These are phyloP conservation scores for Diarsia dahlii DNA, from an alignment of 2,888 invertebrate species.

Conservation along the genomic window DNA sequence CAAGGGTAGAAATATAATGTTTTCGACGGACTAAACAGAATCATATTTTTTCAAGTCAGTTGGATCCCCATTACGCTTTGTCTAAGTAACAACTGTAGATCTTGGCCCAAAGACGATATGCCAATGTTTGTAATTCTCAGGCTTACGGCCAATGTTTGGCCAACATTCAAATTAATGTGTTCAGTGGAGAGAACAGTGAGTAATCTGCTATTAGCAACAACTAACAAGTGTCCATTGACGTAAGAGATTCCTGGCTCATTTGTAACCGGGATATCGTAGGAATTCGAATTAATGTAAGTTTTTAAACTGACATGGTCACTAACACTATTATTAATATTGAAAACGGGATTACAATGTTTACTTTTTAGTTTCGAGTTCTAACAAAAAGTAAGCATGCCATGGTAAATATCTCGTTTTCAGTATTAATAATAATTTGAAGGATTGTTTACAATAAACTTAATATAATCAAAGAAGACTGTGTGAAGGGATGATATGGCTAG, in stretches of 20 bases:
- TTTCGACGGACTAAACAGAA: too few species aligned
- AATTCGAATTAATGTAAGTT: constrained; percentile 9
- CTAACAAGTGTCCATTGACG: constrained; percentile 49
- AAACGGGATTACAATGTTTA: too few species aligned
- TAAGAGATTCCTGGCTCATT: constrained; percentile 57
- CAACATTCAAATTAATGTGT: constrained; percentile 20
- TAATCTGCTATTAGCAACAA: constrained; percentile 30
- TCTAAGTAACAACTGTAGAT: not conserved
- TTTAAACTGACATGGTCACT: too few species aligned
- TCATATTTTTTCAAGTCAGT: too few species aligned
- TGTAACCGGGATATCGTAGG: constrained; percentile 16
- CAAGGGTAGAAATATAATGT: too few species aligned
- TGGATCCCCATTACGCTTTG: not conserved
- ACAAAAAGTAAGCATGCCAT: too few species aligned
- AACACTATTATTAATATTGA: too few species aligned
- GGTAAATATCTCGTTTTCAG: too few species aligned
- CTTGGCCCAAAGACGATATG: not conserved
- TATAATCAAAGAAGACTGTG: too few species aligned
- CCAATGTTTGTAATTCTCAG: constrained; percentile 5
- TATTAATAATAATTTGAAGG: too few species aligned
- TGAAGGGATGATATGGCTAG: too few species aligned
- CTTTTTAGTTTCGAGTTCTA: too few species aligned
- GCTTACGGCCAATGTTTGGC: constrained; percentile 31
- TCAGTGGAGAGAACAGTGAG: constrained; percentile 10
- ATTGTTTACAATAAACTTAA: not conserved